These are phyloP conservation scores for Halotydeus destructor DNA, from an alignment of 1,140 invertebrate genomes.

Conservation along the genomic window DNA sequence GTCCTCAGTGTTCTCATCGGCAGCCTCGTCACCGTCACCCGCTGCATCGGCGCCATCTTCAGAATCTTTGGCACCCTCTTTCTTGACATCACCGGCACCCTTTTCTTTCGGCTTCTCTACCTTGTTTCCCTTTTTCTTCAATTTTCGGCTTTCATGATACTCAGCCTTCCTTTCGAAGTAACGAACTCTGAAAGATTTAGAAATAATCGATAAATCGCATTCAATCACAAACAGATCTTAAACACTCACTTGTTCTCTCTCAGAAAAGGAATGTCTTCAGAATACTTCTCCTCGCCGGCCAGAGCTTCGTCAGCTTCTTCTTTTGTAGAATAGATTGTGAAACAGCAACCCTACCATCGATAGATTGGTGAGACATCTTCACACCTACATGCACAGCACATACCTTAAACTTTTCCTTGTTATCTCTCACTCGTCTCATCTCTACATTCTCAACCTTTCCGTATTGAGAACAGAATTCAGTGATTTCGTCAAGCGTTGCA, in stretches of 20 bases:
- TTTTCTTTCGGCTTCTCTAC: not conserved
- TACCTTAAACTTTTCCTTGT: conserved; percentile 9
- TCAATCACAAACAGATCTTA: not conserved
- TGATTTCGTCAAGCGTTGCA: conserved; percentile 40
- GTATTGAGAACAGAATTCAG: conserved; percentile 46
- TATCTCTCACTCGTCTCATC: conserved; percentile 25
- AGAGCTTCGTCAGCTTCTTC: conserved; percentile 47
- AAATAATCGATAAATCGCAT: conserved; percentile 2
- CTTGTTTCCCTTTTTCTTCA: conserved; percentile 5
- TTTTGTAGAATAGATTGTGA: conserved; percentile 52
- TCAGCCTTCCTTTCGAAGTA: conserved; percentile 8
- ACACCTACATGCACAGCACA: no score
- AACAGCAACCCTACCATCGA: conserved; percentile 70
- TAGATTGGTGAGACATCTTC: conserved; percentile 16
- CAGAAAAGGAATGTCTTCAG: conserved; percentile 42
- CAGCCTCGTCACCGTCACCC: not conserved
- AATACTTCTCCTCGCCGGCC: conserved; percentile 40
- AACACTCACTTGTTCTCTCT: conserved; percentile 43
- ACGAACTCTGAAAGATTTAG: conserved; percentile 6
- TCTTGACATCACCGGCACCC: not conserved
- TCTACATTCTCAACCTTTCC: conserved; percentile 51
- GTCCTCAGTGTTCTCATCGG: not conserved
- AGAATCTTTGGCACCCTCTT: not conserved
- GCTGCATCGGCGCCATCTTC: not conserved
- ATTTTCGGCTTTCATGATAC: conserved; percentile 3